phyloP scores from a whole-genome alignment of 2,888 invertebrate species.

The Ptychoptera albimana region DNA sequence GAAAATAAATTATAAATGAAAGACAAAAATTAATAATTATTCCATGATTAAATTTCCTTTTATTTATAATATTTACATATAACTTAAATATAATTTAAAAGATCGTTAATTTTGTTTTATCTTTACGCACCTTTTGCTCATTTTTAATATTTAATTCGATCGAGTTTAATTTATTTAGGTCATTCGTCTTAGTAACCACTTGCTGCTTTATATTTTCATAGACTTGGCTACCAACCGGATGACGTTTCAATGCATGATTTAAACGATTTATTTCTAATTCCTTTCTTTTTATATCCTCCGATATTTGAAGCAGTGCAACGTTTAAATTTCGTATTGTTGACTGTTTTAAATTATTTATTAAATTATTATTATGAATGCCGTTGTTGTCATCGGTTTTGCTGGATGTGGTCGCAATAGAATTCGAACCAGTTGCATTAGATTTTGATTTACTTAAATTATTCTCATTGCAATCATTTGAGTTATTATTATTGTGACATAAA shows the following conservation, averaged over 20 bases:
- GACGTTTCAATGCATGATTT: constrained; percentile 45
- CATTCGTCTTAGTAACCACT: constrained; percentile 41
- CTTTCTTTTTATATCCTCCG: constrained; percentile 50
- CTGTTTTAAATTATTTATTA: constrained; percentile 29
- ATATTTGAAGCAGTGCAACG: constrained; percentile 54
- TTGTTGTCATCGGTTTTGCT: constrained; percentile 6
- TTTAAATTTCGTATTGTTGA: constrained; percentile 50
- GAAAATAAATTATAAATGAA: too few species aligned
- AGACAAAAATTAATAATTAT: too few species aligned
- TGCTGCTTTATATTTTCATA: constrained; percentile 44
- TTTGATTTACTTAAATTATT: neutral
- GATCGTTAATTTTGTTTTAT: constrained; percentile 57
- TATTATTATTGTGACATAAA: constrained; percentile 7
- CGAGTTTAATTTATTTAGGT: constrained; percentile 40
- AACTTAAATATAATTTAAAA: constrained; percentile 37
- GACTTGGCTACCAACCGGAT: constrained; percentile 40
- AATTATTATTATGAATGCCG: too few species aligned
- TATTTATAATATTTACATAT: too few species aligned
- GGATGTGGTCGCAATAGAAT: constrained; percentile 9
- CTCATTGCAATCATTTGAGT: neutral
- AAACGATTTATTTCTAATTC: constrained; percentile 50
- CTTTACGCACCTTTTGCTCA: constrained; percentile 55
- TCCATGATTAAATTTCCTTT: too few species aligned
- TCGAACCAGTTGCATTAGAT: constrained; percentile 6
- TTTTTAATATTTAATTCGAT: constrained; percentile 46